phyloP scores from a whole-genome alignment of 37 sponge, comb jelly and placozoan genomes.

The Chondrilla cf. caribensis region DNA sequence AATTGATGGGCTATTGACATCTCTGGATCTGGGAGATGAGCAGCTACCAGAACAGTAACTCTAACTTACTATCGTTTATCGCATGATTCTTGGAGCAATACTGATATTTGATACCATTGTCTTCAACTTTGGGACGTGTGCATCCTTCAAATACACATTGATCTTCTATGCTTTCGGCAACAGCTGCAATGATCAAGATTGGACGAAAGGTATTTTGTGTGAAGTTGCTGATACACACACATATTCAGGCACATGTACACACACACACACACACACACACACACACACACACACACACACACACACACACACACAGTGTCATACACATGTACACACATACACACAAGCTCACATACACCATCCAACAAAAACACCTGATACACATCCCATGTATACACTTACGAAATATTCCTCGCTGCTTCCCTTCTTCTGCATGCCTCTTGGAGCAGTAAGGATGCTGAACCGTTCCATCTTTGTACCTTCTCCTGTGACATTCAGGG shows the following conservation, averaged over 20 bases:
- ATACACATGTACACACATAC: neutral
- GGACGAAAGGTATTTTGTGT: no score
- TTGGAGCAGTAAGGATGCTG: slow-evolving; percentile 27
- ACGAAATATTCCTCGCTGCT: neutral
- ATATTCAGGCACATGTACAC: slow-evolving; percentile 1
- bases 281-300: slow-evolving; percentile 24
- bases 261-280: slow-evolving; percentile 43
- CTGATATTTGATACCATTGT: no score
- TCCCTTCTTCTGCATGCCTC: slow-evolving; percentile 18
- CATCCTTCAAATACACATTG: no score
- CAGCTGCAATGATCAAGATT: no score
- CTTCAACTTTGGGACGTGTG: no score
- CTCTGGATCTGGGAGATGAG: no score
- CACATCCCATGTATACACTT: no score
- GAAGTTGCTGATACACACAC: neutral
- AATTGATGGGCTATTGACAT: no score
- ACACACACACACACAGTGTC: slow-evolving; percentile 1
- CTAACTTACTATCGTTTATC: no score
- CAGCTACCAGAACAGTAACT: no score
- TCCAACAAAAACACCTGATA: neutral
- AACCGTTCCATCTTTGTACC: slow-evolving; percentile 8
- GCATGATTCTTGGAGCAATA: no score
- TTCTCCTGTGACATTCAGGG: slow-evolving; percentile 5
- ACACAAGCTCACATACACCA: neutral
- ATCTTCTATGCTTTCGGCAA: no score